Percentiles rank a stretch among this genome's conserved stretches.
These are phyloP conservation scores for Apamea crenata DNA, from an alignment of 2,888 invertebrate genomes.

Conservation along the genomic window DNA sequence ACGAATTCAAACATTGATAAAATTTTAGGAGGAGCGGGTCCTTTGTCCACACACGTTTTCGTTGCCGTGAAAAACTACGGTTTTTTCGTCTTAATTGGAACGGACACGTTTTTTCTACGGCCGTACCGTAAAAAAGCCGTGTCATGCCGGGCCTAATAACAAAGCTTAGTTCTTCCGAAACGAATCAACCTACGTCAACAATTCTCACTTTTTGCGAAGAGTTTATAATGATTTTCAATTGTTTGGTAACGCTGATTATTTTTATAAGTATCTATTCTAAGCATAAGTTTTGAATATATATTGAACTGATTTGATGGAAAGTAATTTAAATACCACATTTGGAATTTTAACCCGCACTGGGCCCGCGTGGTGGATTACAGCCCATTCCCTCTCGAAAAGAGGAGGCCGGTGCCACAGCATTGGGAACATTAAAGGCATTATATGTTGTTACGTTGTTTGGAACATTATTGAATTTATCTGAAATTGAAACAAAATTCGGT, in stretches of 20 bases:
- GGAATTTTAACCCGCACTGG: no score
- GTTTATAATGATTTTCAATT: neutral
- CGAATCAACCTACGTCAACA: neutral
- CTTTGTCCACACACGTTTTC: no score
- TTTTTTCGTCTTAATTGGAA: no score
- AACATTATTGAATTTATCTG: neutral
- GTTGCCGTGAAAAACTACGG: no score
- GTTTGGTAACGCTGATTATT: neutral
- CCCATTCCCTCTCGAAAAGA: no score
- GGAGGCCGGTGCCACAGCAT: no score
- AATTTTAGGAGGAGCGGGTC: neutral
- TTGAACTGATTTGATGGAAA: neutral
- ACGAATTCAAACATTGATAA: neutral
- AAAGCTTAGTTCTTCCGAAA: neutral
- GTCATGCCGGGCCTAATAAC: neutral
- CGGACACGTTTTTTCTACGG: no score
- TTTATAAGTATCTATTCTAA: neutral
- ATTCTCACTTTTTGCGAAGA: neutral
- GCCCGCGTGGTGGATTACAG: no score
- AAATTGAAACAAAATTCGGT: neutral
- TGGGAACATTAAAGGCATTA: no score
- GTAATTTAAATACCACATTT: no score
- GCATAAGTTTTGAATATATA: neutral
- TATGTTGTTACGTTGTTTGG: neutral
- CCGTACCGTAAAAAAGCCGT: no score